These are phyloP conservation scores for Lathronympha strigana DNA, from an alignment of 2,888 invertebrate genomes.

Conservation along the genomic window DNA sequence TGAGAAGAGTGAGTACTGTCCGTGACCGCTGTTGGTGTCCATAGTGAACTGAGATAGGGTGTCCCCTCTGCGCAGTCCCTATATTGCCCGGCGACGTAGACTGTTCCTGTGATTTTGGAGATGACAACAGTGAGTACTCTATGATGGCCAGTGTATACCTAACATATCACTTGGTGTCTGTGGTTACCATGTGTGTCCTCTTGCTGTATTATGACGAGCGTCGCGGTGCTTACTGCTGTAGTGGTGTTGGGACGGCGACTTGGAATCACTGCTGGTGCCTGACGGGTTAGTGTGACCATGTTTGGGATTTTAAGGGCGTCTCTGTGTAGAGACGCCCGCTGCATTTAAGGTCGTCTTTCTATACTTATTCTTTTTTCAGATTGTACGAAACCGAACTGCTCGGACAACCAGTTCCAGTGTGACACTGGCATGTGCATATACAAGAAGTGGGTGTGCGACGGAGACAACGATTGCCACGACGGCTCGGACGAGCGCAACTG, in stretches of 20 bases:
- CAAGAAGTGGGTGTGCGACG: conserved; percentile 89
- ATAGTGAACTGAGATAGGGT: background rate
- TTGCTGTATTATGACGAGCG: no score
- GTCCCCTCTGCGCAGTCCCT: conserved; percentile 64
- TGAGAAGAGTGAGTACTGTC: conserved; percentile 74
- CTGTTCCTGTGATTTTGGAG: conserved; percentile 72
- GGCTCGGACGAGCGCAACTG: conserved; percentile 89
- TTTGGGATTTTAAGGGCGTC: no score
- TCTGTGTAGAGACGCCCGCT: no score
- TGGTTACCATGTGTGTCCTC: no score
- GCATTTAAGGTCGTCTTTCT: no score
- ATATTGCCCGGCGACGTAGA: conserved; percentile 88
- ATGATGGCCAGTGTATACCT: no score
- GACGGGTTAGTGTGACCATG: no score
- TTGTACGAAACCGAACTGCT: conserved; percentile 70
- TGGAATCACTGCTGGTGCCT: no score
- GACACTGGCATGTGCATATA: conserved; percentile 90
- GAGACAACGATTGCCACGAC: conserved; percentile 91
- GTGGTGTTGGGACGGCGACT: no score
- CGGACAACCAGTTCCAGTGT: conserved; percentile 86
- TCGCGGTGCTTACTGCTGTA: no score
- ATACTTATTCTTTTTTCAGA: conserved; percentile 52
- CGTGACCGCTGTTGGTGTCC: background rate
- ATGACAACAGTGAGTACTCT: background rate
- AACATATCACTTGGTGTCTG: no score